Percentiles rank a stretch among this genome's conserved stretches.
Evolutionary conservation across 2,797 vertebrate genomes (phyloP).

Genomic region (Sebastes glaucus): DNA sequence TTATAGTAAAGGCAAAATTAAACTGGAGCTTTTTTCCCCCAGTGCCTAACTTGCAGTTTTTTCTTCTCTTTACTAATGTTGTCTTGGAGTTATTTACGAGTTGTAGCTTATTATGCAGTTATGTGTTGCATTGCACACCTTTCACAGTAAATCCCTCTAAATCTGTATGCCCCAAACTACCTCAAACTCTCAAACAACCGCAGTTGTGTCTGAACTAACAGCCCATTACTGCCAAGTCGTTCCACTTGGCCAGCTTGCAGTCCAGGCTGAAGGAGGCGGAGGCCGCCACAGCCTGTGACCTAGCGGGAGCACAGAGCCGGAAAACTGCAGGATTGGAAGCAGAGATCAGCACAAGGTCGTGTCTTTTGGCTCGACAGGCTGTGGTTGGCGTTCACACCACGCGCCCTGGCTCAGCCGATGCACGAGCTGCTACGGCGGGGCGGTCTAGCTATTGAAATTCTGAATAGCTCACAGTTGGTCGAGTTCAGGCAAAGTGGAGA

Average conservation of each 20-base stretch:
- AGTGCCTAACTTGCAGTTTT: background rate
- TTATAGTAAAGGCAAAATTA: background rate
- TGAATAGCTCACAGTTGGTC: constrained; percentile 10
- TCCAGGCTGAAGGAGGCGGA: constrained; percentile 4
- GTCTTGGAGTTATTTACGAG: background rate
- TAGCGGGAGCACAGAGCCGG: background rate
- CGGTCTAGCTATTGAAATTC: background rate
- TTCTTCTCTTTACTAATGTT: background rate
- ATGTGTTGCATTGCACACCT: background rate
- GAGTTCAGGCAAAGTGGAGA: constrained; percentile 18
- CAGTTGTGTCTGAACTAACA: constrained; percentile 19
- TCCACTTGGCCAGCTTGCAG: constrained; percentile 41
- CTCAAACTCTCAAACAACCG: background rate
- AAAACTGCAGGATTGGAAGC: constrained; percentile 26
- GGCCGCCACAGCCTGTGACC: constrained; percentile 28
- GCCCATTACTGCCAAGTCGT: constrained; percentile 13
- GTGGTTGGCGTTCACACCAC: constrained; percentile 15
- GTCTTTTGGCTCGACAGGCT: constrained; percentile 34
- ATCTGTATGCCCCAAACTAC: background rate
- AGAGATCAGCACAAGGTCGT: constrained; percentile 33
- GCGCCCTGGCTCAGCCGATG: background rate
- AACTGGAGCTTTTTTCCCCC: background rate
- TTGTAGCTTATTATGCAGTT: background rate
- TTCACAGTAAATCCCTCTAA: background rate
- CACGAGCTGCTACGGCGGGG: background rate